Evolutionary conservation across 2,113 vertebrate species (phyloP), one percentile per base, ranked within the genome.

Genomic region (Bucco capensis): DNA sequence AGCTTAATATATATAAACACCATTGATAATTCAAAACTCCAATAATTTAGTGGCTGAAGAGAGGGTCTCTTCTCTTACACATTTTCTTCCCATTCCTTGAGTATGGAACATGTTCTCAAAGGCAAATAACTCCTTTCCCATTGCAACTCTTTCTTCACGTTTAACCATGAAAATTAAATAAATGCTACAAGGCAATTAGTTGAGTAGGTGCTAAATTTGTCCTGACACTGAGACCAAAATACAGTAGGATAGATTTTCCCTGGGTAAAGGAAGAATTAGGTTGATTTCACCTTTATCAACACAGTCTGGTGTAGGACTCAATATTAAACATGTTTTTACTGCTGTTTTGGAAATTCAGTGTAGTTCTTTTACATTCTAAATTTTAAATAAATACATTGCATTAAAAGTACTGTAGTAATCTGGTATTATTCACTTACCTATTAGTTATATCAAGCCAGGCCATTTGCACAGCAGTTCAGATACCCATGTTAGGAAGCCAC

Each of bases 361-460:
- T 5, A 21, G 66, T 42, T 70, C 1, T 73, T 80, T 46, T n/a
- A n/a, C 2, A 56, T 10, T 54, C 35, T 86, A 69, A 69, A 80
- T 37, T 77, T 50, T 10, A 85, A 93, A 67, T 6, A 23, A 69
- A 37, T 46, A 35, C 2, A 4, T 42, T 53, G 69, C 6, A 88
- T 66, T 27, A 56, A 64, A 31, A 31, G 13, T 33, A n/a, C 8
- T 11, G 5, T 49, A 79, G 28, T 35, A 87, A 78, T 72, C 80
- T 22, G 24, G 75, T 50, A 49, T 83, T 54, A 80, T 93, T 96
- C 85, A 98, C 98, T 98, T 97, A 98, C 98, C 98, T 98, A 92
- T 95, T 95, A 73, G 86, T 85, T 64, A 54, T 1, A 76, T 27
- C 65, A 93, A 78, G 30, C 21, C 67, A 96, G 87, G 49, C 40